These are phyloP conservation scores for Leucophenga varia DNA, from an alignment of 1,140 invertebrate genomes.

Conservation along the genomic window DNA sequence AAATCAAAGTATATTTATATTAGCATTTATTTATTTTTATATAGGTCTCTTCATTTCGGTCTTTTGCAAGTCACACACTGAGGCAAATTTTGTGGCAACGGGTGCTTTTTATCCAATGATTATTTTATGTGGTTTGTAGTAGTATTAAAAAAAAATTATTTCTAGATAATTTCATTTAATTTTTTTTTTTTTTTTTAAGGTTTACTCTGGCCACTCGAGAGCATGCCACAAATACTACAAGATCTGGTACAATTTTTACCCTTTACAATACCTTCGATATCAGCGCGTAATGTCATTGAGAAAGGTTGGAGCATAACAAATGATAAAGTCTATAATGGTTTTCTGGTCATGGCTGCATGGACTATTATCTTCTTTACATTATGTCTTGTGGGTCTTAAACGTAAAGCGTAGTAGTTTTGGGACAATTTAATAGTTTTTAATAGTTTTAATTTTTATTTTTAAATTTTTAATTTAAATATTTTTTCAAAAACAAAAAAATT, in stretches of 20 bases:
- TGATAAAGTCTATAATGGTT: conserved; percentile 62
- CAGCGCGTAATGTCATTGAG: conserved; percentile 65
- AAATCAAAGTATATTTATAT: not conserved
- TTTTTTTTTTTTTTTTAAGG: conserved; percentile 61
- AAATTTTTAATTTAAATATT: no score
- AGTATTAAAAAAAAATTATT: not conserved
- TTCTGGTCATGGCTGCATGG: conserved; percentile 63
- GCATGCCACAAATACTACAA: conserved; percentile 64
- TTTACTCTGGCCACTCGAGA: conserved; percentile 88
- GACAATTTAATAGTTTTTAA: not conserved
- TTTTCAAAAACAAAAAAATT: no score
- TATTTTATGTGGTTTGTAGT: conserved; percentile 72
- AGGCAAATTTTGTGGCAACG: conserved; percentile 80
- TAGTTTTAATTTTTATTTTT: no score
- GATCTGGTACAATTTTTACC: conserved; percentile 64
- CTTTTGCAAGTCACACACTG: conserved; percentile 71
- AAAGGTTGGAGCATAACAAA: conserved; percentile 63
- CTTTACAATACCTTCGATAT: conserved; percentile 67
- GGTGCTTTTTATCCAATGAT: conserved; percentile 88
- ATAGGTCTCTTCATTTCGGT: conserved; percentile 74
- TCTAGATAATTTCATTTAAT: no score
- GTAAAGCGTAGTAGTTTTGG: conserved; percentile 40
- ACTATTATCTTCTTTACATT: conserved; percentile 56
- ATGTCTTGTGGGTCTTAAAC: conserved; percentile 57
- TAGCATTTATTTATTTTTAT: not conserved